phyloP scores from a whole-genome alignment of 2,113 vertebrate genomes.

The Entomyzon cyanotis region DNA sequence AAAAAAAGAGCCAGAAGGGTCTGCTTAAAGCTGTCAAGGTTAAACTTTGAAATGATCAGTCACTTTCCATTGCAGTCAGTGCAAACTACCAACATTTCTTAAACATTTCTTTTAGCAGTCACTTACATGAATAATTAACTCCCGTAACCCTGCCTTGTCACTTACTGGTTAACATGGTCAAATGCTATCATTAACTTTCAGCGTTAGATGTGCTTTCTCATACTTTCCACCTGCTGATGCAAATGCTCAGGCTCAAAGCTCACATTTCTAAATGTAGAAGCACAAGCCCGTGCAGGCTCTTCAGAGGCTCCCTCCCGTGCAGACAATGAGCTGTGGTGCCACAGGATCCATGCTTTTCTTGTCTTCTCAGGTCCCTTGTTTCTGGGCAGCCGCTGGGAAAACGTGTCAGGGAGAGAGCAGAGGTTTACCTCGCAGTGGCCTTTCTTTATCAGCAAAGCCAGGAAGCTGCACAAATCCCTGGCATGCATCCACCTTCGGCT shows the following conservation, averaged over 20 bases:
- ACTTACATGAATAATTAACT: conserved; percentile 67
- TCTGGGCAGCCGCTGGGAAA: conserved; percentile 1
- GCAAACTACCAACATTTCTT: conserved; percentile 32
- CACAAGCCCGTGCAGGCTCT: neutral
- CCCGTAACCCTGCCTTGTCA: conserved; percentile 28
- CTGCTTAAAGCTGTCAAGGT: conserved; percentile 45
- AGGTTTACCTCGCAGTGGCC: conserved; percentile 33
- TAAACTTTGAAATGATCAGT: conserved; percentile 38
- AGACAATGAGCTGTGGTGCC: neutral
- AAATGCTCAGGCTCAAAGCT: neutral
- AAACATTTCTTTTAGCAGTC: conserved; percentile 43
- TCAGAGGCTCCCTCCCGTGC: neutral
- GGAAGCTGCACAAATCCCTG: conserved; percentile 74
- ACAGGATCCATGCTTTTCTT: neutral
- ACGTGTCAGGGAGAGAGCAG: neutral
- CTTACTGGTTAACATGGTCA: conserved; percentile 41
- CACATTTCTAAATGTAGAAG: neutral
- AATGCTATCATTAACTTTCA: conserved; percentile 7
- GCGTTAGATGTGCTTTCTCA: conserved; percentile 11
- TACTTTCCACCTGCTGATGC: neutral
- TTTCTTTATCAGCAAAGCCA: conserved; percentile 71
- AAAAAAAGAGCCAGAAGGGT: neutral
- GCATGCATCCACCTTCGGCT: conserved; percentile 67
- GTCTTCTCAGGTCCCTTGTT: neutral
- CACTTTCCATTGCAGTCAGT: conserved; percentile 41